Evolutionary conservation across 2,797 vertebrate species (phyloP), one percentile per base, ranked within the genome.

Genomic region (Stomatorhinus walkeri): DNA sequence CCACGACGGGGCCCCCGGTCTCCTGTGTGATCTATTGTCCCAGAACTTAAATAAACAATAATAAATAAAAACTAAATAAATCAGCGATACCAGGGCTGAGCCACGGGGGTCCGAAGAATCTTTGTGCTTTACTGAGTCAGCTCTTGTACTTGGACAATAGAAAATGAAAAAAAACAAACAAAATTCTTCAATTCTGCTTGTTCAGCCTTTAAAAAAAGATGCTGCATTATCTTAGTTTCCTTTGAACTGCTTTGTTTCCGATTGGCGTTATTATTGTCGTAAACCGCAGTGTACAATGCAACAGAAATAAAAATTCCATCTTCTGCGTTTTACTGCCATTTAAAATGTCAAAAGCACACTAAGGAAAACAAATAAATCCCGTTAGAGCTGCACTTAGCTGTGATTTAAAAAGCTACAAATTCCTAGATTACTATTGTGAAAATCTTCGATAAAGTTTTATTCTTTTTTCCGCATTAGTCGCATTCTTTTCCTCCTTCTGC

Each of bases 21-120:
- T 3, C 52, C 32, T 16, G 1, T 2, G 32, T 52, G 2, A 40
- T 59, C 32, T 87, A 28, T 85, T 59, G 51, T 87, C 51, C 28
- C n/a, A 51, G 46, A 24, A 46, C 76, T 46, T 81, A 81, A 81
- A 81, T 81, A 81, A 81, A 81, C 76, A 81, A 81, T 81, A 81
- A 81, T 81, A 81, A 85, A 84, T 84, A 84, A 84, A 49, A 85
- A 85, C 19, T 4, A 85, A 85, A 48, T 48, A 49, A 51, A 85
- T 46, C 24, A 81, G 81, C 48, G 5, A 24, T 49, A 51, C 43
- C 43, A 28, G n/a, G 9, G n/a, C 48, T 24, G 46, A 28, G 46
- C 43, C 43, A 24, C 5, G 22, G 81, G 43, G 46, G 19, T 85
- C 46, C 22, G 3, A 51, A 51, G 46, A 46, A 85, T 85, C 49